phyloP scores from a whole-genome alignment of 2,113 vertebrate species.

The Actenoides lindsayi region DNA sequence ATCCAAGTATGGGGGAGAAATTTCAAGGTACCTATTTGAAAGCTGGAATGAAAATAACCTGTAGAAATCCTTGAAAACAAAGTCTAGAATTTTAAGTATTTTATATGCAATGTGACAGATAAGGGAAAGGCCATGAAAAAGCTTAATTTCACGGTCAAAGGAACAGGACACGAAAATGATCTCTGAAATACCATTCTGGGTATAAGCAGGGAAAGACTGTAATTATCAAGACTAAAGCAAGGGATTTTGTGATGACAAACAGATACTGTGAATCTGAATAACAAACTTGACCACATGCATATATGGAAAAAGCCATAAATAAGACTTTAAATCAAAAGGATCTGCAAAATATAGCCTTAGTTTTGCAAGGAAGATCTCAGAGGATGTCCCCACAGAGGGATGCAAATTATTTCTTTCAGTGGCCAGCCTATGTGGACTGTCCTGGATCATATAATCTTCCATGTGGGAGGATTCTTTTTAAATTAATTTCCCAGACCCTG shows the following conservation, averaged over 20 bases:
- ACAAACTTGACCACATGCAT: fast-evolving
- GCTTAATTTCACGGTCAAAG: neutral
- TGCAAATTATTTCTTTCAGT: neutral
- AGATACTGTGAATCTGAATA: neutral
- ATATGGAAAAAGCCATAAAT: neutral
- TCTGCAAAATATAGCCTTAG: neutral
- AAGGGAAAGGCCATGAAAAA: neutral
- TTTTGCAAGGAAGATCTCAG: neutral
- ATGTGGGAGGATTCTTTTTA: neutral
- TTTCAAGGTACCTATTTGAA: neutral
- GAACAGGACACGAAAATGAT: neutral
- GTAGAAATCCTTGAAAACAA: neutral
- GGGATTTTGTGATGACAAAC: neutral
- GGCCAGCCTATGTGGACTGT: fast-evolving
- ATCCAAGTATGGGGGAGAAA: neutral
- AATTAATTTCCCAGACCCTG: neutral
- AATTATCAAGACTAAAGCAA: neutral
- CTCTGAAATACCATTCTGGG: neutral
- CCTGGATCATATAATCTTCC: neutral
- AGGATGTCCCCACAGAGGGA: neutral
- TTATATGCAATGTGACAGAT: neutral
- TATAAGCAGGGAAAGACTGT: neutral
- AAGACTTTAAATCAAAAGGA: neutral
- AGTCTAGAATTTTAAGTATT: neutral
- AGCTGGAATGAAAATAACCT: neutral